phyloP scores from a whole-genome alignment of 2,113 vertebrate genomes.

The Smithornis capensis region DNA sequence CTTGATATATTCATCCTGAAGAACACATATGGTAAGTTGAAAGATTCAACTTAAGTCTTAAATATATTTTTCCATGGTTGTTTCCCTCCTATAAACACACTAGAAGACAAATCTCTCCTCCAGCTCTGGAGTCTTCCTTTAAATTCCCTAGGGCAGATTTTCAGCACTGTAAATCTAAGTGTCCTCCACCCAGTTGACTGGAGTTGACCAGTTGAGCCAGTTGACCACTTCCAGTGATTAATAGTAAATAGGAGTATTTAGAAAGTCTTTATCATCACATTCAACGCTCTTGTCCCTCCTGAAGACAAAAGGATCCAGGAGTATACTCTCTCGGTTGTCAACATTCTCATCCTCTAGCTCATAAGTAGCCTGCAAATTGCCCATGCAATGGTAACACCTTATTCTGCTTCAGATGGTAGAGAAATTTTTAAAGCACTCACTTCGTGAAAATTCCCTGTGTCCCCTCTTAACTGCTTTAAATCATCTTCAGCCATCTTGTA shows the following conservation, averaged over 20 bases:
- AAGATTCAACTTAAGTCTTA: neutral
- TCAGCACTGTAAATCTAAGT: neutral
- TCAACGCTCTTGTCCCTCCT: neutral
- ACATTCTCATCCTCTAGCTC: neutral
- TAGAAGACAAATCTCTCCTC: neutral
- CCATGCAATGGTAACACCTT: neutral
- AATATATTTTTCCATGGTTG: fast-evolving
- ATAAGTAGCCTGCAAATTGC: neutral
- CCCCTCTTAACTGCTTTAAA: neutral
- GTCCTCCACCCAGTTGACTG: too few relatives aligned
- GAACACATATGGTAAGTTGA: neutral
- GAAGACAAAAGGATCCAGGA: neutral
- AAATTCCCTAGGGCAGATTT: neutral
- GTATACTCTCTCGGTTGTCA: neutral
- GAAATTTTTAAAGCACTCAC: neutral
- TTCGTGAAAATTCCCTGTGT: neutral
- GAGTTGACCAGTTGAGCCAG: too few relatives aligned
- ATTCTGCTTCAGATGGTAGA: neutral
- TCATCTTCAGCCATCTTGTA: neutral
- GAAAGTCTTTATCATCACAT: neutral
- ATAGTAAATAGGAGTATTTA: neutral
- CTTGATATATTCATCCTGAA: neutral
- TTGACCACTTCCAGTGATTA: neutral
- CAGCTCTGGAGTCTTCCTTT: neutral
- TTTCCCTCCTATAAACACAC: neutral